Conservation (phyloP, 2,888 invertebrate genomes). For the Elmis aenea region DNA sequence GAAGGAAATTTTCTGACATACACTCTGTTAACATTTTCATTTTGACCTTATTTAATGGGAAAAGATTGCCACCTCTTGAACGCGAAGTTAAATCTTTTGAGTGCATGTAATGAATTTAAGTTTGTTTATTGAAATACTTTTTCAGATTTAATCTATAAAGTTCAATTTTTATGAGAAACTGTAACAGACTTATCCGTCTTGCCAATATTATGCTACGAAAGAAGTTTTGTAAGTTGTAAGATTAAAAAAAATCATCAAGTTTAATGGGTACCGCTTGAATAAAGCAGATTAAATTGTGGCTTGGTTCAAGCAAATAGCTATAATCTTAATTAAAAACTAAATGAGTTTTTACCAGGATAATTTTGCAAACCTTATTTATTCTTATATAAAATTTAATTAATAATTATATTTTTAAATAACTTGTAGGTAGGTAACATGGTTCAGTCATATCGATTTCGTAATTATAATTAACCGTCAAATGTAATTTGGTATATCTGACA, state of each 20-base stretch:
- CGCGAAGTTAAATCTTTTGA: too few species aligned
- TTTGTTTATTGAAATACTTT: too few species aligned
- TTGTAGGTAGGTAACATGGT: slow-evolving; percentile 25
- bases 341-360: slow-evolving; percentile 32
- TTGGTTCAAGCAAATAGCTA: slow-evolving; percentile 32
- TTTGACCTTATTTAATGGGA: too few species aligned
- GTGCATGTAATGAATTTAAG: too few species aligned
- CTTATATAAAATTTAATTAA: slow-evolving; percentile 30
- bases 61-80: too few species aligned
- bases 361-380: slow-evolving; percentile 29
- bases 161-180: too few species aligned
- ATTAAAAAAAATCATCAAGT: slow-evolving; percentile 20
- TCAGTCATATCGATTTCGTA: slow-evolving; percentile 36
- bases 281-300: slow-evolving; percentile 29
- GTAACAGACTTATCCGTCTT: too few species aligned
- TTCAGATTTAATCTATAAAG: too few species aligned
- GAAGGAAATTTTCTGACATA: too few species aligned
- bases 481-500: slow-evolving; percentile 45
- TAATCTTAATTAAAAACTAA: slow-evolving; percentile 36
- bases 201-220: too few species aligned
- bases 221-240: slow-evolving; percentile 16
- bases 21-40: too few species aligned
- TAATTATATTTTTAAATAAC: slow-evolving; percentile 26
- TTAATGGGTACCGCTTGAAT: slow-evolving; percentile 21
- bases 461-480: slow-evolving; percentile 42